Evolutionary conservation across 2,888 invertebrate genomes (phyloP), one percentile per base, ranked within the genome.

Genomic region (Apodemia duryi): DNA sequence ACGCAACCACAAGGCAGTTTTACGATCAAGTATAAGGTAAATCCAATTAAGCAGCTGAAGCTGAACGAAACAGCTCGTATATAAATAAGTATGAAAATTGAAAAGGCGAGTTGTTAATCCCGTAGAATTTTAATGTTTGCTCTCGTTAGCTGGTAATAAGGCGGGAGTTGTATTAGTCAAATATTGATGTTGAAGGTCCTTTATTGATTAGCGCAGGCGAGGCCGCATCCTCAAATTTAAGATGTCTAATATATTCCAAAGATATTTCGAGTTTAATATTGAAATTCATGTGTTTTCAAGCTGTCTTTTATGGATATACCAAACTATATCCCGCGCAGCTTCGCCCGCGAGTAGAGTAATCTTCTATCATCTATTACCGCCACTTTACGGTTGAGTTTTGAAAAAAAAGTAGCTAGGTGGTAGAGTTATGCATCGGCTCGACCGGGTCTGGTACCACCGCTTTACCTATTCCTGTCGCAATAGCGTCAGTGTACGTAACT

Each of bases 61-160:
- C 46, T 46, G n/a, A 46, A 46, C 46, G 46, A 13, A 46, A 46
- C 11, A 46, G 46, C 46, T 46, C 13, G 46, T 46, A 46, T 46
- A 46, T 46, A 46, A 46, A 46, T 46, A 28, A 21, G 54, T 9
- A n/a, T 41, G 38, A 54, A 46, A 11, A 62, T 49, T 35, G 41
- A 13, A 28, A 35, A 29, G 28, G 38, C 41, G 38, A 28, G 54
- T 52, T 61, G 67, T 73, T 73, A 73, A 83, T 80, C 78, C 77
- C 71, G 75, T 75, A 77, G 77, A 81, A 79, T 85, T 82, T 83
- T 83, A 83, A 83, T 79, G 80, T 86, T 85, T 84, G 78, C 82
- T 73, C 81, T 86, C 85, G 85, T 86, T 86, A 85, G 82, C 73
- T 76, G 72, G 77, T 83, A 84, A 85, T 86, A 84, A 83, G 84